Percentiles rank a stretch among this genome's conserved stretches.
phyloP scores from a whole-genome alignment of 2,888 invertebrate species.

The Liposcelis brunnea region DNA sequence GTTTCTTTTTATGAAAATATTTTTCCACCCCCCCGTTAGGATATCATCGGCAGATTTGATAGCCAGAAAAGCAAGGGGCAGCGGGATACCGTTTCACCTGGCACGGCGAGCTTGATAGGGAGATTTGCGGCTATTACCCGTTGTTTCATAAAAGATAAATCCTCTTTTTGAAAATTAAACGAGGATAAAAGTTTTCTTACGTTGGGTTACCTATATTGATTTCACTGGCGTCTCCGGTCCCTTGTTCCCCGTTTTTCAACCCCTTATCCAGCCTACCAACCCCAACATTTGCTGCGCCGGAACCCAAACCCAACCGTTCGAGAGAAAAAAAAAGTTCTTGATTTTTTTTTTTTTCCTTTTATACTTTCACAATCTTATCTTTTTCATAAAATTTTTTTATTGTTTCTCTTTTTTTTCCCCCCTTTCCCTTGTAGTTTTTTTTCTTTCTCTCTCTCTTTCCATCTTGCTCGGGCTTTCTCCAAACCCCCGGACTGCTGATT shows the following conservation, averaged over 20 bases:
- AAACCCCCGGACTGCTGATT: slow-evolving; percentile 16
- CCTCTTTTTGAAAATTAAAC: neutral
- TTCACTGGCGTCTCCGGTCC: slow-evolving; percentile 7
- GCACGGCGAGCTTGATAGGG: slow-evolving; percentile 3
- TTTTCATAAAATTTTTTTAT: slow-evolving; percentile 9
- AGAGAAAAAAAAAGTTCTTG: neutral
- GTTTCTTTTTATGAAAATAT: too few species aligned
- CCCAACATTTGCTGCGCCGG: too few species aligned
- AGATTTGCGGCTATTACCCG: neutral
- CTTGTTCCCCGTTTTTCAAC: neutral
- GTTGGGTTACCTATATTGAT: slow-evolving; percentile 7
- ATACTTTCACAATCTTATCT: neutral
- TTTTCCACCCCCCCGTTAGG: too few species aligned
- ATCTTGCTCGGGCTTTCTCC: too few species aligned
- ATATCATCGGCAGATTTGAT: too few species aligned
- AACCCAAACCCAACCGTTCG: too few species aligned
- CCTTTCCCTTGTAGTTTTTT: slow-evolving; percentile 19
- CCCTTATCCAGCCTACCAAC: slow-evolving; percentile 1
- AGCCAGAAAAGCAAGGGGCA: too few species aligned
- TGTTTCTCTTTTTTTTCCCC: slow-evolving; percentile 17
- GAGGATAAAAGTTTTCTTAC: neutral
- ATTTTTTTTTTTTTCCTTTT: neutral
- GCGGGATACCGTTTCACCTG: neutral
- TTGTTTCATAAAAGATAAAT: neutral
- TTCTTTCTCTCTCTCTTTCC: slow-evolving; percentile 16